Percentiles rank a stretch among this genome's conserved stretches.
These are phyloP conservation scores for Oscheius sp. DNA, from an alignment of 2,888 invertebrate genomes.

Conservation along the genomic window DNA sequence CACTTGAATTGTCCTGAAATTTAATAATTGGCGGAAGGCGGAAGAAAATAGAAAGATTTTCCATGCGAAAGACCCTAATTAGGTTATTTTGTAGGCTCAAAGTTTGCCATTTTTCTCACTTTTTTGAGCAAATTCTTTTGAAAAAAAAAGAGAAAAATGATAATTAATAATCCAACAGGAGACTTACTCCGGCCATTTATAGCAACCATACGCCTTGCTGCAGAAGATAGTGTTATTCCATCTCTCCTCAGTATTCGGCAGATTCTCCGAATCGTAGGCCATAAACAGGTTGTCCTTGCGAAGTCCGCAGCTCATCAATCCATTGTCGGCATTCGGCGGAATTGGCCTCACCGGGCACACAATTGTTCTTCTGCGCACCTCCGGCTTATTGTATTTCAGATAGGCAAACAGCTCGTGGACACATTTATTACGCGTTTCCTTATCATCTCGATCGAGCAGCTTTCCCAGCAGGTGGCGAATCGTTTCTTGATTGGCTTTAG, in stretches of 20 bases:
- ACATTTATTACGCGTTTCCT: slow-evolving; percentile 34
- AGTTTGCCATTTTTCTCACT: no score
- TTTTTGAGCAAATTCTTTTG: no score
- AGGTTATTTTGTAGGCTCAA: no score
- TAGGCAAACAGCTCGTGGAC: slow-evolving; percentile 34
- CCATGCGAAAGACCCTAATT: no score
- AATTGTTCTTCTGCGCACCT: slow-evolving; percentile 33
- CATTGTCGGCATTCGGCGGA: no score
- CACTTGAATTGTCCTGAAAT: not conserved
- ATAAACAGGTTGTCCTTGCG: slow-evolving; percentile 33
- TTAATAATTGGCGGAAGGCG: no score
- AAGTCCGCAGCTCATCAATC: slow-evolving; percentile 28
- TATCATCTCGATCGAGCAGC: slow-evolving; percentile 39
- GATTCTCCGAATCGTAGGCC: slow-evolving; percentile 46
- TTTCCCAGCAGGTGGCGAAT: slow-evolving; percentile 31
- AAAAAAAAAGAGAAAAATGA: no score
- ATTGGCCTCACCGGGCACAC: slow-evolving; percentile 31
- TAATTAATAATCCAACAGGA: no score
- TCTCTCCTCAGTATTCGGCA: slow-evolving; percentile 44
- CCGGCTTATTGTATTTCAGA: slow-evolving; percentile 49
- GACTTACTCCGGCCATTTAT: slow-evolving; percentile 37
- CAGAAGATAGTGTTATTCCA: slow-evolving; percentile 46
- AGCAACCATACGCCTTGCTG: slow-evolving; percentile 37
- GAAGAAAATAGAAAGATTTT: no score
- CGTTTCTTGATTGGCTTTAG: slow-evolving; percentile 30